Evolutionary conservation across 1,140 invertebrate genomes (phyloP), one percentile per base, ranked within the genome.

Genomic region (Papilio dardanus): DNA sequence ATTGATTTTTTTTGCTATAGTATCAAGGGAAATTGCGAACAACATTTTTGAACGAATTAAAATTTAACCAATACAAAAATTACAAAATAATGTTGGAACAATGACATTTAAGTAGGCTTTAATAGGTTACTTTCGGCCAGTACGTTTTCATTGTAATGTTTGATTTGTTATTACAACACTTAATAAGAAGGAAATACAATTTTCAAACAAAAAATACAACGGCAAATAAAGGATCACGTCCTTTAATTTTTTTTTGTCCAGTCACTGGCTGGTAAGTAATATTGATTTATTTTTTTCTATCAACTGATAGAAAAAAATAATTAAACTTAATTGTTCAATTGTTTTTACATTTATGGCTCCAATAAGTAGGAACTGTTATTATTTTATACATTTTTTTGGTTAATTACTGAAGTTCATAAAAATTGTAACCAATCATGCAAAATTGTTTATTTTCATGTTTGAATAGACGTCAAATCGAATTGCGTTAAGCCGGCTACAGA

Each of bases 311-410:
- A n/a, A n/a, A n/a, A n/a, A n/a, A n/a, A n/a, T n/a, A n/a, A n/a
- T n/a, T n/a, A n/a, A n/a, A n/a, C 8, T 46, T 19, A 4, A 46
- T 46, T 46, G 42, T 46, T 46, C 42, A 46, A 46, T 46, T 46
- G 42, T 46, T 46, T 46, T 46, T 46, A n/a, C 42, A n/a, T 46
- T 46, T 46, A 46, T 46, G 42, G n/a, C 19, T 46, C 42, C 19
- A 46, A 46, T 46, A 46, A 46, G 16, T 46, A 46, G 42, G 42
- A 46, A 46, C 16, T 46, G 42, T 19, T 7, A 46, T 46, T 46
- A 46, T 7, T 46, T n/a, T 0, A 3, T 42, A 16, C 7, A 0
- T 0, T 19, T 46, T 46, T 40, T 46, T 46, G n/a, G 5, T 19
- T 46, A 19, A 7, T 46, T 46, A 46, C 7, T 37, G 8, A 37